Evolutionary conservation across 2,113 vertebrate species (phyloP).

Genomic region (Setophaga coronata): DNA sequence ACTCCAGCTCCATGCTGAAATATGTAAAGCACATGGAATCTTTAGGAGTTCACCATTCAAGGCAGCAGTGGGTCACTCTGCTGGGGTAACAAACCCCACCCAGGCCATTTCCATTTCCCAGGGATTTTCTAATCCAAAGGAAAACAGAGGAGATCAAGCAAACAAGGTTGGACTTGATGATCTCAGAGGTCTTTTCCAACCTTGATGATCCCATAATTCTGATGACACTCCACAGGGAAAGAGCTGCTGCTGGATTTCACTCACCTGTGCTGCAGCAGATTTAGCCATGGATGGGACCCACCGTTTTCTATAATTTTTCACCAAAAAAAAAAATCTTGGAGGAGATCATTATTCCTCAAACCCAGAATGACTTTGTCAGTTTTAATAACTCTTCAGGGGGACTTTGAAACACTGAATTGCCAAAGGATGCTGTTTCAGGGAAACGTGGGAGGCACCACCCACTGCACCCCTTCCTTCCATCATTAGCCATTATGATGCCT

Average conservation of each 20-base stretch:
- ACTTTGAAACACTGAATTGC: neutral
- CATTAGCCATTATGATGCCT: neutral
- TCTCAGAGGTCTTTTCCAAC: neutral
- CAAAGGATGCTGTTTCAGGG: neutral
- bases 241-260: neutral
- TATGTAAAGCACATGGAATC: neutral
- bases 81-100: neutral
- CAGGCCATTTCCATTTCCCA: rapidly evolving
- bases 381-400: neutral
- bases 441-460: neutral
- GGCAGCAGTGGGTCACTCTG: neutral
- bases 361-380: neutral
- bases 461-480: neutral
- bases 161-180: neutral
- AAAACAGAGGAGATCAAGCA: neutral
- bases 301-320: neutral
- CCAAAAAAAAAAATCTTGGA: neutral
- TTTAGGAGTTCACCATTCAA: neutral
- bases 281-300: neutral
- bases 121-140: neutral
- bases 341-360: conserved; percentile 9
- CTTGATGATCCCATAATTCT: neutral
- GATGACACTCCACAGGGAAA: neutral
- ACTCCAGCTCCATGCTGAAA: neutral
- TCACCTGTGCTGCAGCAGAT: neutral